These are phyloP conservation scores for Lemur catta DNA, from an alignment of 2,797 vertebrate genomes.

Conservation along the genomic window DNA sequence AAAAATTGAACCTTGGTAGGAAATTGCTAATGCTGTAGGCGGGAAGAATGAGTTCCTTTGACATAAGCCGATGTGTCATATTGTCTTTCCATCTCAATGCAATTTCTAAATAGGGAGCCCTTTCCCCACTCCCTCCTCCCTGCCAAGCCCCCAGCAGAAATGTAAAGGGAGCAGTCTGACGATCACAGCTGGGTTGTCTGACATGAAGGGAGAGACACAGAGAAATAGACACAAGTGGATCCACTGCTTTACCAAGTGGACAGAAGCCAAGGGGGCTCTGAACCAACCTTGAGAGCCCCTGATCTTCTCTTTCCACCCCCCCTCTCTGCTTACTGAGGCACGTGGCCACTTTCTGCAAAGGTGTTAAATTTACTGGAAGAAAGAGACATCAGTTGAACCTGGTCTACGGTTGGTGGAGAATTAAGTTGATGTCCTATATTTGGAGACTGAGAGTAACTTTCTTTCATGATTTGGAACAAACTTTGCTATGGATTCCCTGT, in stretches of 20 bases:
- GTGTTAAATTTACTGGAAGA: neutral
- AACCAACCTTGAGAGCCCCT: neutral
- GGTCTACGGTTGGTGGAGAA: neutral
- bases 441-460: neutral
- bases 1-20: constrained; percentile 62
- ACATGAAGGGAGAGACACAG: neutral
- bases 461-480: neutral
- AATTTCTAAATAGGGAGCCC: constrained; percentile 77
- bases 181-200: constrained; percentile 18
- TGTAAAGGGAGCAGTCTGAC: constrained; percentile 29
- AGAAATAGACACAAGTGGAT: neutral
- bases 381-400: neutral
- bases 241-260: neutral
- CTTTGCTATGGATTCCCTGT: neutral
- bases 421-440: neutral
- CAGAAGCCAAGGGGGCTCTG: neutral
- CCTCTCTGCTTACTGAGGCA: neutral
- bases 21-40: constrained; percentile 75
- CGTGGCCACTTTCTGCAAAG: neutral
- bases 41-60: constrained; percentile 70
- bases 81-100: constrained; percentile 69
- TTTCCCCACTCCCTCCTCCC: constrained; percentile 54
- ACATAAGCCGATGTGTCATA: constrained; percentile 77
- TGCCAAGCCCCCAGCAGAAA: constrained; percentile 45
- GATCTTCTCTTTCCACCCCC: neutral